Evolutionary conservation across 1,140 invertebrate genomes (phyloP), one percentile per base, ranked within the genome.

Genomic region (Brachionus rotundiformis): DNA sequence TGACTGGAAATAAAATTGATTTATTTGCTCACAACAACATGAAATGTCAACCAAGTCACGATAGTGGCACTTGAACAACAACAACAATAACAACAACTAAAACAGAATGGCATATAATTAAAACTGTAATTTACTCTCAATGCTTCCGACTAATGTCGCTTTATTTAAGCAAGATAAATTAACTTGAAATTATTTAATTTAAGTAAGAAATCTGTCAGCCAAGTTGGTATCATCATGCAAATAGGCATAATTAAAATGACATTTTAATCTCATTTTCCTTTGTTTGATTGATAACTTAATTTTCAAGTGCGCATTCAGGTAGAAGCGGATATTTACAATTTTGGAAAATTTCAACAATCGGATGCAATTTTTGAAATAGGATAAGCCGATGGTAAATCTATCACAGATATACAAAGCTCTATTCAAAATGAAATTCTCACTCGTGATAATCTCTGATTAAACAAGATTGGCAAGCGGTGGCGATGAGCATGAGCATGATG

Each of bases 151-250:
- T 63, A n/a, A 33, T 63, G 61, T 29, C 61, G 61, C 61, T 33
- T 11, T 63, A n/a, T 63, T 33, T 63, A 63, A 27, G 29, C 61
- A 63, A 71, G 33, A 36, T 71, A 44, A 73, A 73, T 73, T 73
- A 73, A 73, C 68, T 73, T 44, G 68, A 73, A 73, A 73, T 73
- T 73, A 73, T 73, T 73, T 73, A 73, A 73, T 73, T 73, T 73
- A n/a, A n/a, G 61, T 11, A n/a, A 8, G 8, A 68, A 19, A 68
- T 68, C 63, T 68, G 63, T 68, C 63, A 68, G 10, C 19, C 3
- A 68, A 68, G 31, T 68, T 36, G 63, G 31, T 36, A 68, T 68
- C 63, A 36, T 36, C 63, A 68, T 68, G 63, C 63, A 68, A 68
- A 2, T 36, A 68, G 16, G 36, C 16, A 68, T 73, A 73, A 73